Evolutionary conservation across 2,888 invertebrate species (phyloP), one percentile per base, ranked within the genome.

Genomic region (Pseudanteris insignis): DNA sequence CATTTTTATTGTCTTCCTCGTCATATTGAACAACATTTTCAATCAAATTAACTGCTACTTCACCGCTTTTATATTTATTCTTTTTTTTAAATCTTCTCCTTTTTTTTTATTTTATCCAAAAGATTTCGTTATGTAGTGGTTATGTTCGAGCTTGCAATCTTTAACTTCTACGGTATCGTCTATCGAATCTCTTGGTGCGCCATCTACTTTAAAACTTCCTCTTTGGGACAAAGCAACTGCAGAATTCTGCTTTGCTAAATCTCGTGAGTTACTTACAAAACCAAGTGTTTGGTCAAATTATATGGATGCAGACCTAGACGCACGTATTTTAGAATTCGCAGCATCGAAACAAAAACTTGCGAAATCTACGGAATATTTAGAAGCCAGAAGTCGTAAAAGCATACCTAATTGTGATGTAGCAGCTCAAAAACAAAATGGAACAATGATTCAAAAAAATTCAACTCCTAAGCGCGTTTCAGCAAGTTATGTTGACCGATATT

Each of bases 141-240:
- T 81, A 36, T 81, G 81, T 67, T 79, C 81, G 63, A 81, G 81
- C 70, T 69, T 81, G 61, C 78, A 80, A 62, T 81, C 81, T 2
- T 69, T 81, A 10, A 81, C 81, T 6, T 81, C 81, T 7, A 80
- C 79, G 5, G 81, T 81, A 14, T 81, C 81, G 28, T 81, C 81
- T 36, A 78, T 82, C 50, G 82, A 82, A 53, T 81, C 81, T 2
- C 71, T 82, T n/a, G 79, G 80, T 7, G 81, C 81, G 2, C 79
- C 79, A 2, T 80, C 81, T 5, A 81, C 82, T 1, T 63, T 81
- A 32, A 80, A 86, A 61, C 81, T 89, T 34, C 88, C 88, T 1
- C 78, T 88, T 9, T 89, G 88, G 84, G 89, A 89, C 76, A 87
- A 87, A 74, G 87, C 88, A n/a, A 87, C 86, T 7, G 88, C 88